Evolutionary conservation across 2,888 invertebrate genomes (phyloP).

Genomic region (Eristalis intricaria): DNA sequence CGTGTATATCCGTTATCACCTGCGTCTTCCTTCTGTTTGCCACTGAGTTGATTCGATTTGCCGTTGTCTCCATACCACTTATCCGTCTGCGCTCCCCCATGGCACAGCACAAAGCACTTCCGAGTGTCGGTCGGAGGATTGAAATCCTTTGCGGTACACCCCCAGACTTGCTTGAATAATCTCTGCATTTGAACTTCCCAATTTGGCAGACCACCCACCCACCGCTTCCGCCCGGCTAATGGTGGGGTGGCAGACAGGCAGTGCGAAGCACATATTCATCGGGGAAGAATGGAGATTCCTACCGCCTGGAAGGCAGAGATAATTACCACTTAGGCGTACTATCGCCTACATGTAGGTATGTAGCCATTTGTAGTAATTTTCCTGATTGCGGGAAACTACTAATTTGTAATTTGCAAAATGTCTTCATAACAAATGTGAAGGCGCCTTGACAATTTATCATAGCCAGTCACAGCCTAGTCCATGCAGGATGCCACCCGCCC

Average conservation of each 20-base stretch:
- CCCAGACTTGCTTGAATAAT: slow-evolving; percentile 36
- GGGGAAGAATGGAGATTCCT: slow-evolving; percentile 18
- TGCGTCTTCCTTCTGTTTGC: slow-evolving; percentile 49
- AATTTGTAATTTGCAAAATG: slow-evolving; percentile 70
- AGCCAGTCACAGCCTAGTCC: slow-evolving; percentile 41
- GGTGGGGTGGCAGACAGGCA: neutral
- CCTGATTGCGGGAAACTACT: slow-evolving; percentile 63
- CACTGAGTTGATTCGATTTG: slow-evolving; percentile 51
- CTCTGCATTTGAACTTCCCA: slow-evolving; percentile 53
- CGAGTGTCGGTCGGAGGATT: slow-evolving; percentile 15
- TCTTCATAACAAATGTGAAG: slow-evolving; percentile 64
- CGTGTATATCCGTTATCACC: slow-evolving; percentile 45
- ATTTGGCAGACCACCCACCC: slow-evolving; percentile 32
- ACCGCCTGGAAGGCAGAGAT: slow-evolving; percentile 49
- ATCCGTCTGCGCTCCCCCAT: slow-evolving; percentile 18
- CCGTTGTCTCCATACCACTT: neutral
- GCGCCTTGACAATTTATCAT: slow-evolving; percentile 65
- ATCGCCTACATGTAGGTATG: slow-evolving; percentile 15
- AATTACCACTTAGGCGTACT: slow-evolving; percentile 62
- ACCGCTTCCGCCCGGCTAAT: neutral
- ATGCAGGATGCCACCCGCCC: slow-evolving; percentile 22
- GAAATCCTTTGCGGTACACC: slow-evolving; percentile 54
- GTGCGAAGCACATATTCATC: slow-evolving; percentile 19
- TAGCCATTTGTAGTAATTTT: slow-evolving; percentile 55
- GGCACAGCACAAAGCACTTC: slow-evolving; percentile 3